Evolutionary conservation across 1,140 invertebrate species (phyloP).

Genomic region (Sycophila sp.): DNA sequence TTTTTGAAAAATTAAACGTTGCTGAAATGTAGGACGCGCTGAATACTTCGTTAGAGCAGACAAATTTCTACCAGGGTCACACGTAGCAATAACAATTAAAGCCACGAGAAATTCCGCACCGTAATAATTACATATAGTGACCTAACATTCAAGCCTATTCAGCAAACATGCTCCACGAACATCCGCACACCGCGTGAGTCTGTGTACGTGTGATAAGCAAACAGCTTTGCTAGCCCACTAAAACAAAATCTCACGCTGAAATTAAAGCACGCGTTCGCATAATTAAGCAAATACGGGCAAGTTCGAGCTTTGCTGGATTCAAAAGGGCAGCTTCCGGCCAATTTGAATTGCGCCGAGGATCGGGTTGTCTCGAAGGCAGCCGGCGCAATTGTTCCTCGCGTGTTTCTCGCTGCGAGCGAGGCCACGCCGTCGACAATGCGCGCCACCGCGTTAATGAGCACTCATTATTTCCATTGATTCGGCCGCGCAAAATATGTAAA

Average conservation of each 20-base stretch:
- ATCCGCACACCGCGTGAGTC: too few species aligned
- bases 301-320: too few species aligned
- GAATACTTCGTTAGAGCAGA: not conserved
- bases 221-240: not conserved
- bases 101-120: not conserved
- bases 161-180: too few species aligned
- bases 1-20: too few species aligned
- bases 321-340: too few species aligned
- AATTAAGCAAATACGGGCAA: too few species aligned
- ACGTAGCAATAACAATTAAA: not conserved
- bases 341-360: too few species aligned
- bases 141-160: not conserved
- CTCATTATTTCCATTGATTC: conserved; percentile 43
- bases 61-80: conserved; percentile 3
- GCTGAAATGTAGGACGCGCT: not conserved
- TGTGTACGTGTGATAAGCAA: too few species aligned
- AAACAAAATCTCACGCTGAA: not conserved
- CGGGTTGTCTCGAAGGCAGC: conserved; percentile 1
- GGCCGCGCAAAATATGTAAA: not conserved
- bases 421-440: conserved; percentile 16
- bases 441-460: conserved; percentile 44
- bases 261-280: not conserved
- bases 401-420: conserved; percentile 36
- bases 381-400: conserved; percentile 47
- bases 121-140: not conserved